A percentile compares a stretch with the other conserved stretches of the same genome.
phyloP scores from a whole-genome alignment of 2,113 vertebrate genomes.

The Myocastor coypus region DNA sequence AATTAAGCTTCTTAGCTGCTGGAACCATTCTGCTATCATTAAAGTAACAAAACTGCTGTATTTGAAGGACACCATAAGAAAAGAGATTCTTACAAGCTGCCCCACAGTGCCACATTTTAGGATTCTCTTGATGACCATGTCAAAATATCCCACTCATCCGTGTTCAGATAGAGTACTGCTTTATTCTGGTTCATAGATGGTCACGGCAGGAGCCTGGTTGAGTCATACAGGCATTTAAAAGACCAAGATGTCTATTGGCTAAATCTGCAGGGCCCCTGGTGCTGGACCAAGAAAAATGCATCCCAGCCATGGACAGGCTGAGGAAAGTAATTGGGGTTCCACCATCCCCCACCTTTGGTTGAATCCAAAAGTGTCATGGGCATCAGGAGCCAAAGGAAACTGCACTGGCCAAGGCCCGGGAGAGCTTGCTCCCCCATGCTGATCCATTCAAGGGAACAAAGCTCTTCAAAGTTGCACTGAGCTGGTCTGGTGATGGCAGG shows the following conservation, averaged over 20 bases:
- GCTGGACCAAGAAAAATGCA: not conserved
- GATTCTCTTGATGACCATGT: constrained; percentile 26
- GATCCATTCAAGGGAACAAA: constrained; percentile 77
- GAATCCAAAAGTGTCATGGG: not conserved
- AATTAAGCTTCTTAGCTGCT: constrained; percentile 68
- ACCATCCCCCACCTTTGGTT: constrained; percentile 48
- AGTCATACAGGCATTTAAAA: constrained; percentile 44
- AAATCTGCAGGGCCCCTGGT: constrained; percentile 45
- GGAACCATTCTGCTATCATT: constrained; percentile 61
- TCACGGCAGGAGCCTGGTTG: constrained; percentile 55
- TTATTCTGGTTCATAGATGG: constrained; percentile 46
- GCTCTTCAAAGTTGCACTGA: constrained; percentile 59
- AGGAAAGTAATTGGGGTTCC: constrained; percentile 38
- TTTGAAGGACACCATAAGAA: constrained; percentile 41
- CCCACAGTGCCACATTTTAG: constrained; percentile 54
- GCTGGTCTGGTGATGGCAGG: constrained; percentile 73
- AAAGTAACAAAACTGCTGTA: constrained; percentile 52
- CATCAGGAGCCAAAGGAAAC: constrained; percentile 63
- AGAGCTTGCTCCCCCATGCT: constrained; percentile 72
- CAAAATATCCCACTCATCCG: constrained; percentile 29
- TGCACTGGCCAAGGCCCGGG: constrained; percentile 14
- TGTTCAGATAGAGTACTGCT: not conserved
- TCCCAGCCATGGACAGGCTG: not conserved
- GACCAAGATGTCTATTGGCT: constrained; percentile 32
- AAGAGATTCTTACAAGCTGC: constrained; percentile 67